Percentiles rank a stretch among this genome's conserved stretches.
These are phyloP conservation scores for Invenusta paracnida DNA, from an alignment of 2,888 invertebrate species.

Conservation along the genomic window DNA sequence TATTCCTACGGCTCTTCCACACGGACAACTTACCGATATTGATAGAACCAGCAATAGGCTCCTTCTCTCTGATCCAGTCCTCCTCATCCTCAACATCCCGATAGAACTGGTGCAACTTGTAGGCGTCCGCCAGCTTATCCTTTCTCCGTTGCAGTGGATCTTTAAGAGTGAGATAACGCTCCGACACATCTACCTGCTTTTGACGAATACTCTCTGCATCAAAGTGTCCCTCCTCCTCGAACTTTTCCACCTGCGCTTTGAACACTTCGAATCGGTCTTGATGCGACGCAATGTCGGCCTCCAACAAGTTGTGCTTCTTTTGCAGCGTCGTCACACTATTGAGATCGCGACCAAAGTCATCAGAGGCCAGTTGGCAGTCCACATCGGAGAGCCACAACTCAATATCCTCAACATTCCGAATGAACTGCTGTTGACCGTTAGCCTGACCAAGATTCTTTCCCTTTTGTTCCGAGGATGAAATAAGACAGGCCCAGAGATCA, in stretches of 20 bases:
- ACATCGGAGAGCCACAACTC: slow-evolving; percentile 93
- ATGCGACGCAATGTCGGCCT: slow-evolving; percentile 90
- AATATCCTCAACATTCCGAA: slow-evolving; percentile 93
- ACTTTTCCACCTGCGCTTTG: slow-evolving; percentile 79
- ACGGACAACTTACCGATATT: slow-evolving; percentile 70
- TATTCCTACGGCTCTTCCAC: no score
- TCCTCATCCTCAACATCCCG: slow-evolving; percentile 97
- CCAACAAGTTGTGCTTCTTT: slow-evolving; percentile 92
- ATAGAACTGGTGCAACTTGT: slow-evolving; percentile 92
- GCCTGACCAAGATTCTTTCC: slow-evolving; percentile 69
- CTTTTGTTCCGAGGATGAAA: slow-evolving; percentile 83
- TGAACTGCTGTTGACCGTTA: slow-evolving; percentile 94
- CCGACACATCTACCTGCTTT: slow-evolving; percentile 75
- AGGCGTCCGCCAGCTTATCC: slow-evolving; percentile 81
- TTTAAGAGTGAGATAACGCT: slow-evolving; percentile 67
- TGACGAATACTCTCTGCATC: slow-evolving; percentile 88
- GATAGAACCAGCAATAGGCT: slow-evolving; percentile 89
- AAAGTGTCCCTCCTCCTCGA: slow-evolving; percentile 88
- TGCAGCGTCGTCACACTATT: slow-evolving; percentile 96
- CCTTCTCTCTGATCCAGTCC: slow-evolving; percentile 98
- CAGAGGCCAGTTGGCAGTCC: slow-evolving; percentile 68
- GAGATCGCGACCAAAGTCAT: slow-evolving; percentile 91
- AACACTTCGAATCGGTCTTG: slow-evolving; percentile 91
- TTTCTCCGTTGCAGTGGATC: slow-evolving; percentile 82
- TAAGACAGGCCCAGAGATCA: slow-evolving; percentile 81